Evolutionary conservation across 2,797 vertebrate species (phyloP), one percentile per base, ranked within the genome.

Genomic region (Syndactyla subalaris): DNA sequence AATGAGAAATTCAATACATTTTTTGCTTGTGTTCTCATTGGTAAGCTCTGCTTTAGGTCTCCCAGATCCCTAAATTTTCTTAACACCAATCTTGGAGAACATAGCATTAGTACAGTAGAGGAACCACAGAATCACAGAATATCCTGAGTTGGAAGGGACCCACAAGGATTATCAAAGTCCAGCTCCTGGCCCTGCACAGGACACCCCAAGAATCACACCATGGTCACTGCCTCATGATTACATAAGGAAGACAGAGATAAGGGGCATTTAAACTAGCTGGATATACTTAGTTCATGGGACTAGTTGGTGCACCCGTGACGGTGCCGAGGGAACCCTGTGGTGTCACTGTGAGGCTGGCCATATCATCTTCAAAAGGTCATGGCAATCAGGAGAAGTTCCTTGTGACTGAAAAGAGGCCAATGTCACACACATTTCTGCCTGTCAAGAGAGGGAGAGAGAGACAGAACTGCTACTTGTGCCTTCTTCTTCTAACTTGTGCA

Each of bases 281-380:
- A 45, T 23, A 24, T 36, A 38, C 12, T 48, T 32, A 23, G 18
- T 65, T 85, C 23, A 46, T 23, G 58, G 73, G 15, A 66, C 21
- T 14, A 52, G 23, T 11, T 51, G 32, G 8, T 34, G 27, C 3
- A 36, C 23, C 13, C 16, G 20, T 74, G 51, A 36, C 0, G 0
- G 14, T 61, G 41, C 41, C 23, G 54, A 59, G 14, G n/a, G 46
- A 82, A 13, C 55, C 8, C 22, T 58, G 11, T 5, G 45, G 34
- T n/a, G 29, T 63, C 43, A 43, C 32, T 68, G 22, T 43, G 36
- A 73, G 9, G 9, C 32, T 73, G 38, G 12, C 57, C 23, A 30
- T 4, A 2, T 17, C 32, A 71, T 19, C n/a, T 38, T 77, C 43
- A 52, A 72, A 49, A 52, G 23, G 14, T 67, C 29, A 58, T 17